These are phyloP conservation scores for Amiota mariae DNA, from an alignment of 2,888 invertebrate species.

Conservation along the genomic window DNA sequence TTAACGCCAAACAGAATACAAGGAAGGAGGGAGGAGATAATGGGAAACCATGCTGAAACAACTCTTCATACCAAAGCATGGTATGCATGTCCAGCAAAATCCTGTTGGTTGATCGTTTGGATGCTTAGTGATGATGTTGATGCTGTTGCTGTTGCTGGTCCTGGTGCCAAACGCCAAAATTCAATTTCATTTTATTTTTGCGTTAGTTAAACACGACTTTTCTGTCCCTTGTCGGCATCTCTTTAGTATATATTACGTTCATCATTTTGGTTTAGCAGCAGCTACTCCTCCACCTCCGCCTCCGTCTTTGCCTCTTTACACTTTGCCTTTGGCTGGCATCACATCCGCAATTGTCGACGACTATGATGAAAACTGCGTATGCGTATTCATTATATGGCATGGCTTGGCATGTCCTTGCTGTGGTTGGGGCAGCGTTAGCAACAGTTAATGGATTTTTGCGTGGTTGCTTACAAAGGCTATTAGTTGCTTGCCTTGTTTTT, in stretches of 20 bases:
- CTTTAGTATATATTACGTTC: slow-evolving; percentile 9
- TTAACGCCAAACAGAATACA: slow-evolving; percentile 10
- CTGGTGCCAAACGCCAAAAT: slow-evolving; percentile 47
- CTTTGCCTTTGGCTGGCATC: not conserved
- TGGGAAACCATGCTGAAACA: not conserved
- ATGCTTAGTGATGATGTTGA: not conserved
- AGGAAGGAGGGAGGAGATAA: not conserved
- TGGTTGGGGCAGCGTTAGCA: slow-evolving; percentile 10
- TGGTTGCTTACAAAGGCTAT: slow-evolving; percentile 18
- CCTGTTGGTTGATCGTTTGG: not conserved
- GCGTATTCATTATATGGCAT: too few relatives aligned
- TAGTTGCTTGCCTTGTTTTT: not conserved
- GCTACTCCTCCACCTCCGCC: not conserved
- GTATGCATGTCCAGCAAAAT: not conserved
- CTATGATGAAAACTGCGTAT: too few relatives aligned
- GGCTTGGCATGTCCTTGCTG: not conserved
- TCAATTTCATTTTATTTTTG: slow-evolving; percentile 64
- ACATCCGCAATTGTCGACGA: too few relatives aligned
- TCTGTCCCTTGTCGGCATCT: not conserved
- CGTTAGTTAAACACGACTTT: slow-evolving; percentile 58
- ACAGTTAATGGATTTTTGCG: slow-evolving; percentile 20
- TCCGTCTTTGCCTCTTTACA: not conserved
- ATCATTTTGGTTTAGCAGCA: slow-evolving; percentile 11
- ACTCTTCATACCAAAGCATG: not conserved
- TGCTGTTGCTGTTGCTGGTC: not conserved